Conservation (phyloP, 2,797 vertebrate species). For the Gadopsis marmoratus region DNA sequence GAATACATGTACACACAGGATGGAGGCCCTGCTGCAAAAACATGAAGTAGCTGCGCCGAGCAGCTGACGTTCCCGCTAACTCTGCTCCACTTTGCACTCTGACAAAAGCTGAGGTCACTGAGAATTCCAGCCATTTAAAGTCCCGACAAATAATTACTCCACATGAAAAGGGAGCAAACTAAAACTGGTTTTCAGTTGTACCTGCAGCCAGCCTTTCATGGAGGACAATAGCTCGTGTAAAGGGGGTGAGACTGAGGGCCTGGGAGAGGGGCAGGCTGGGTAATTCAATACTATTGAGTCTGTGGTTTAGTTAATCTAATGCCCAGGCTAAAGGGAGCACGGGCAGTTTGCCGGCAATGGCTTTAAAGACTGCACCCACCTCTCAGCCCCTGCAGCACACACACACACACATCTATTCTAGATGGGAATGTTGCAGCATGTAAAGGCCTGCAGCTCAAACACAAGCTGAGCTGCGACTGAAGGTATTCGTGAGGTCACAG, state of each 20-base stretch:
- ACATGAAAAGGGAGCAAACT: slow-evolving; percentile 34
- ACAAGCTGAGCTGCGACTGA: slow-evolving; percentile 1
- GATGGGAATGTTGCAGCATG: neutral
- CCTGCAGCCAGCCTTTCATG: slow-evolving; percentile 49
- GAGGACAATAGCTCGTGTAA: slow-evolving; percentile 37
- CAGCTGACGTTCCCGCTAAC: slow-evolving; percentile 13
- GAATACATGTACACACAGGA: slow-evolving; percentile 56
- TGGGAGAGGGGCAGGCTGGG: slow-evolving; percentile 14
- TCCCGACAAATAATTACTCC: slow-evolving; percentile 19
- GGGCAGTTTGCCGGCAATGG: neutral
- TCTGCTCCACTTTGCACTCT: slow-evolving; percentile 7
- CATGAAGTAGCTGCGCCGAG: slow-evolving; percentile 43
- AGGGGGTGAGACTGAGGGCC: slow-evolving; percentile 5
- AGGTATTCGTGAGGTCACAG: neutral
- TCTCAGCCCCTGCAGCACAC: neutral
- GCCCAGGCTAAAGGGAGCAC: slow-evolving; percentile 6
- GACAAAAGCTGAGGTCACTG: slow-evolving; percentile 26
- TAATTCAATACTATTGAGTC: slow-evolving; percentile 57
- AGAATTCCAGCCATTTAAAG: slow-evolving; percentile 28
- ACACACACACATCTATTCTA: neutral
- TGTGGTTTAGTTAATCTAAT: slow-evolving; percentile 47
- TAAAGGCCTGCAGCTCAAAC: slow-evolving; percentile 10
- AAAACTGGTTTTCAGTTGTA: slow-evolving; percentile 37
- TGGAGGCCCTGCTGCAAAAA: slow-evolving; percentile 19
- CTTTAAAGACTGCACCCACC: slow-evolving; percentile 24